Base-by-base conservation (phyloP, 2,113 vertebrate genomes). In the Menidia beryllina region DNA sequence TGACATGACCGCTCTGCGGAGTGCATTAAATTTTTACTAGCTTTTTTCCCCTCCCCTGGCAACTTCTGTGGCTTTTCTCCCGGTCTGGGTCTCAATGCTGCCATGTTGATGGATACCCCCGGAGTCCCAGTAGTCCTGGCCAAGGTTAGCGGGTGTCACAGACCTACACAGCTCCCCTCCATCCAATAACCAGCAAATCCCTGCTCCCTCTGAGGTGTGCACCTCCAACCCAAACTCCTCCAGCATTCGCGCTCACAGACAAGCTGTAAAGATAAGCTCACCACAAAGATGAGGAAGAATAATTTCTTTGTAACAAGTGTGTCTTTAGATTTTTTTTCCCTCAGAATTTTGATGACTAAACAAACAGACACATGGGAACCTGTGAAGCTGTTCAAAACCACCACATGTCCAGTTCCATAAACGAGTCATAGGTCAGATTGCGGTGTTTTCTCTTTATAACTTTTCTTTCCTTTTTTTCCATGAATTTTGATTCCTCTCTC, bases 1-100 rank as follows among this genome's bases (percentile, higher is more conserved):
- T 98, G 97, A 98, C 97, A 98, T 96, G 96, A 96, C 95, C 93
- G 93, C 95, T 96, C 96, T 97, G 96, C 93, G 91, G 95, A 98
- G 96, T 97, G 96, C 96, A 99, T 98, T 98, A 98, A 95, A 98
- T 95, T 98, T 98, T 97, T 97, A 98, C 96, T 96, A 95, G 97
- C 93, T 95, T 95, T 96, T 90, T 87, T 85, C 84, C 30, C 82
- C 77, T 82, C 85, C 84, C 94, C 94, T 48, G 86, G 93, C 95
- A 94, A 95, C 93, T 95, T 95, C 92, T 94, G 92, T 81, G 87
- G 93, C 94, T 95, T 84, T 69, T 75, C 72, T 66, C 77, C 82
- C 54, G 80, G 88, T 83, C 86, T 89, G 83, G 85, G 89, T 94
- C 95, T 95, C 66, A 47, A 81, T 92, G 93, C 95, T 92, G 94